Conservation (phyloP, 2,113 vertebrate genomes). For the Callopanchax toddi region DNA sequence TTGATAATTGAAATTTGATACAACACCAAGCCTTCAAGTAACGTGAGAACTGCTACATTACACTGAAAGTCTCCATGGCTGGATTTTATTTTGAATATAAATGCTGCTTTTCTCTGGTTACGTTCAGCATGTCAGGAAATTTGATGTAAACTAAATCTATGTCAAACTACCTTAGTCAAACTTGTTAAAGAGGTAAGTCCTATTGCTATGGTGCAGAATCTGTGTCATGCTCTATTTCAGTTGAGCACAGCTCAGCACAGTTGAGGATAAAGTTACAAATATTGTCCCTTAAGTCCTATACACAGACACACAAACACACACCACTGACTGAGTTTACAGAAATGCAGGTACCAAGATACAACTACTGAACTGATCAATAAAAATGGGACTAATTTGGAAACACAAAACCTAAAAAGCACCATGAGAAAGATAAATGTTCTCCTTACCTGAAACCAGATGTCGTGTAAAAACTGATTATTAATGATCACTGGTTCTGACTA, state of each 20-base stretch:
- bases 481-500: not conserved
- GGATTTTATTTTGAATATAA: not conserved
- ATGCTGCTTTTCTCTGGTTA: not conserved
- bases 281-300: constrained; percentile 25
- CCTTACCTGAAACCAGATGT: constrained; percentile 45
- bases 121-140: not conserved
- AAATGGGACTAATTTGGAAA: constrained; percentile 29
- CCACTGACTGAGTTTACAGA: constrained; percentile 8
- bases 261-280: constrained; percentile 56
- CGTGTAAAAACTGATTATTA: not conserved
- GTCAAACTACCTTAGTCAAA: constrained; percentile 3
- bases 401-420: constrained; percentile 21
- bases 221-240: constrained; percentile 45
- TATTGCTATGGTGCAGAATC: not conserved
- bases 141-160: not conserved
- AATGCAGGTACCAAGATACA: not conserved
- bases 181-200: not conserved
- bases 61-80: too few species aligned
- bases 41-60: too few species aligned
- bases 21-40: not conserved
- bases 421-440: constrained; percentile 9
- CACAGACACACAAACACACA: constrained; percentile 14
- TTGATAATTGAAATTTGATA: too few species aligned
- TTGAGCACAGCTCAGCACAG: too few species aligned
- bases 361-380: constrained; percentile 44